A percentile compares a stretch with the other conserved stretches of the same genome.
Conservation (phyloP, 2,113 vertebrate genomes). For the Python bivittatus region DNA sequence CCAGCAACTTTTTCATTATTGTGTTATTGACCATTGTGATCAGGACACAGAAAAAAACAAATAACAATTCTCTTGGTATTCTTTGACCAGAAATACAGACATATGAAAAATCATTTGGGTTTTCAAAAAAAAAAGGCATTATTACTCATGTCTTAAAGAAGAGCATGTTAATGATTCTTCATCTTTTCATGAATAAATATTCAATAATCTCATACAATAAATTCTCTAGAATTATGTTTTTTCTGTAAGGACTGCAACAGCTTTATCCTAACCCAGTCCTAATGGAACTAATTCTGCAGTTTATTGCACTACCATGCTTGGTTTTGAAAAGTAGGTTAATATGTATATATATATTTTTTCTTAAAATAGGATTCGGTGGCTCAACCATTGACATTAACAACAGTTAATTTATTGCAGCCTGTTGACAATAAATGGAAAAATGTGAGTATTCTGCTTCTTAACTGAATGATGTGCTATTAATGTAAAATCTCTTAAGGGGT, state of each 20-base stretch:
- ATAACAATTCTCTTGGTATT: neutral
- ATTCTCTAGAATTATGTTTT: neutral
- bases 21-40: neutral
- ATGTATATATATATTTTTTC: neutral
- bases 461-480: neutral
- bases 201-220: neutral
- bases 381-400: constrained; percentile 42
- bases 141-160: neutral
- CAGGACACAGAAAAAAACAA: neutral
- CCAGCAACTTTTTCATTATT: neutral
- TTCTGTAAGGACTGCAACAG: neutral
- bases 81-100: neutral
- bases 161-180: neutral
- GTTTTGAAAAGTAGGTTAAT: neutral
- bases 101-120: neutral
- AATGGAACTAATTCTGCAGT: neutral
- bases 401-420: constrained; percentile 63
- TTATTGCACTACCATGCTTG: neutral
- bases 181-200: neutral
- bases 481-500: no score
- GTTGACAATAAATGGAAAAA: constrained; percentile 64
- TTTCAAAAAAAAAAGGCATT: neutral
- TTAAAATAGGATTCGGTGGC: constrained; percentile 50
- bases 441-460: constrained; percentile 41
- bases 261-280: neutral